These are phyloP conservation scores for Spea multiplicata DNA, from an alignment of 2,113 vertebrate genomes.

Conservation along the genomic window DNA sequence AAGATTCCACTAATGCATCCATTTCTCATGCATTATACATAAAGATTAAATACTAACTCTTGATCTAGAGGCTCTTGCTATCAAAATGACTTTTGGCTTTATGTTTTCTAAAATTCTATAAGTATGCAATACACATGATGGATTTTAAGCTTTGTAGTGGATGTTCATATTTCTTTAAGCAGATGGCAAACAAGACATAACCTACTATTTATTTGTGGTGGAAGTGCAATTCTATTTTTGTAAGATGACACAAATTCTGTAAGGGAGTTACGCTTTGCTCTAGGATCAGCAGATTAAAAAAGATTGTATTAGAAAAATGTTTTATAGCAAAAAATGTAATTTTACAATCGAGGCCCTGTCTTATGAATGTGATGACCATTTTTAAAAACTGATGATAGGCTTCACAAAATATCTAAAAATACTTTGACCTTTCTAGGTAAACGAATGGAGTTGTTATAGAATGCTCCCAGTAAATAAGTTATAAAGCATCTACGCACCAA, in stretches of 20 bases:
- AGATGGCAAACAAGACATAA: constrained; percentile 29
- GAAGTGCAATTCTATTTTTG: constrained; percentile 34
- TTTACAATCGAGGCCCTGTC: constrained; percentile 25
- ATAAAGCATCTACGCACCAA: constrained; percentile 5
- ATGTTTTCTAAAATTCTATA: background rate
- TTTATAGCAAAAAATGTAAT: constrained; percentile 5
- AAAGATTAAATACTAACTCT: too few species aligned
- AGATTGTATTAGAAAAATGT: background rate
- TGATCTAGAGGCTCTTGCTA: too few species aligned
- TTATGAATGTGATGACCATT: constrained; percentile 18
- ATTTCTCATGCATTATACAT: too few species aligned
- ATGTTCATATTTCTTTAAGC: constrained; percentile 31
- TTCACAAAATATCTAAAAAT: constrained; percentile 19
- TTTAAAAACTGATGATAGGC: constrained; percentile 14
- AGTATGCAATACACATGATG: constrained; percentile 38
- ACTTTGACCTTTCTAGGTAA: background rate
- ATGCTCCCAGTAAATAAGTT: constrained; percentile 22
- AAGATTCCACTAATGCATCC: too few species aligned
- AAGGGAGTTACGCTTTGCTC: constrained; percentile 8
- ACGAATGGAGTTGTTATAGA: constrained; percentile 6
- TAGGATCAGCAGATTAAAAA: background rate
- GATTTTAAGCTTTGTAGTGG: constrained; percentile 19
- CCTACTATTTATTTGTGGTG: constrained; percentile 15
- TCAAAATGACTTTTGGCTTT: background rate
- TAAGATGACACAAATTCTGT: constrained; percentile 34